These are phyloP conservation scores for Gallinago jamesoni DNA, from an alignment of 2,113 vertebrate species.

Conservation along the genomic window DNA sequence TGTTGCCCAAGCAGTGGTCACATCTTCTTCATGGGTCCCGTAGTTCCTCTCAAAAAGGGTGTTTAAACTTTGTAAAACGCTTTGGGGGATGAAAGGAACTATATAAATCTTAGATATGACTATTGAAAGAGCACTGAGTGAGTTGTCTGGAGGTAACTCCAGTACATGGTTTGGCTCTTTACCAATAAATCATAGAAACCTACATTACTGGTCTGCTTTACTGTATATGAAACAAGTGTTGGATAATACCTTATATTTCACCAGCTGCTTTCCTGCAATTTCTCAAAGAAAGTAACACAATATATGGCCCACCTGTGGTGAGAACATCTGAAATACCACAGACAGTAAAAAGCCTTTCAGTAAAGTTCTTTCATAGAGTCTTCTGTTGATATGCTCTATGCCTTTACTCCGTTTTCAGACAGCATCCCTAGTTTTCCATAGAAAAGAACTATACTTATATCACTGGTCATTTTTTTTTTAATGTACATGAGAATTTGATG, in stretches of 20 bases:
- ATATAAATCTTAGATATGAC: conserved; percentile 30
- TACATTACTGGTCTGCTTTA: conserved; percentile 33
- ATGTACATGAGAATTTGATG: background rate
- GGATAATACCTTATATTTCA: conserved; percentile 49
- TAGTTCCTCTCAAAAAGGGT: background rate
- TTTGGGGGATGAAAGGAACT: background rate
- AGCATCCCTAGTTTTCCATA: background rate
- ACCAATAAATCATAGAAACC: conserved; percentile 36
- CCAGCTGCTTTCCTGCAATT: conserved; percentile 29
- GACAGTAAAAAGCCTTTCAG: conserved; percentile 24
- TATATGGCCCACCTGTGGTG: conserved; percentile 31
- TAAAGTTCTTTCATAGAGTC: conserved; percentile 7
- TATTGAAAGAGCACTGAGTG: conserved; percentile 20
- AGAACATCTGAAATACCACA: conserved; percentile 47
- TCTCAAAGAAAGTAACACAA: conserved; percentile 26
- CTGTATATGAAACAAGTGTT: background rate
- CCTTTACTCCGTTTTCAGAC: background rate
- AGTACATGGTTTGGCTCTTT: background rate
- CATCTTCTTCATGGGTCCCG: background rate
- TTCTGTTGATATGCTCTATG: background rate
- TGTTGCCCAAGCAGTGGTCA: background rate
- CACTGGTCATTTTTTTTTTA: background rate
- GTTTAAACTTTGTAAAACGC: background rate
- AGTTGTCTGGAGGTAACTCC: conserved; percentile 13
- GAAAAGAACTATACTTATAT: background rate